Evolutionary conservation across 2,113 vertebrate genomes (phyloP).

Genomic region (Hypomesus transpacificus): DNA sequence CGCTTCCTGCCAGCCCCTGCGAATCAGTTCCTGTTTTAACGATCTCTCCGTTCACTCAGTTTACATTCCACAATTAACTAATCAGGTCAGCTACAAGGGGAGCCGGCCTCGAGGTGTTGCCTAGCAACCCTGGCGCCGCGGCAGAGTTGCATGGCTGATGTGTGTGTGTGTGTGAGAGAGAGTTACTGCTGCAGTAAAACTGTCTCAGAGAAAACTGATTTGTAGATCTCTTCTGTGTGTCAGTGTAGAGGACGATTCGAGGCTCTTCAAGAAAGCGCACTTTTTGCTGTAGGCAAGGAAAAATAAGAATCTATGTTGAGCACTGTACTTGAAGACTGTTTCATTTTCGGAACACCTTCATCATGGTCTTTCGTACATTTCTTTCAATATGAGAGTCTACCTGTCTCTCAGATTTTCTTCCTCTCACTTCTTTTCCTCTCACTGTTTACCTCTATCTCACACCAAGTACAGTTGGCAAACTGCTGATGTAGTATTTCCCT

Average conservation of each 20-base stretch:
- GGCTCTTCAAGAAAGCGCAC: conserved; percentile 43
- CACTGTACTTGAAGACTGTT: conserved; percentile 4
- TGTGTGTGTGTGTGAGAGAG: conserved; percentile 56
- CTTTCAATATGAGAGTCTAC: too few species aligned
- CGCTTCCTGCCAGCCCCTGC: too few species aligned
- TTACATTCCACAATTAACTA: conserved; percentile 74
- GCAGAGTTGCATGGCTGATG: conserved; percentile 53
- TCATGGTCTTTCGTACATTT: too few species aligned
- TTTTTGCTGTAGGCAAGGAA: conserved; percentile 27
- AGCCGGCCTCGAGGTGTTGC: conserved; percentile 71
- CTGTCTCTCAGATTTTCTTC: too few species aligned
- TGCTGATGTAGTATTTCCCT: background rate
- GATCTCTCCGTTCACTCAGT: conserved; percentile 53
- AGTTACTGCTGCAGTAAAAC: conserved; percentile 70
- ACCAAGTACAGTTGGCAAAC: too few species aligned
- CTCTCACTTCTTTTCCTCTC: too few species aligned
- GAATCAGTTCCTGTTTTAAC: conserved; percentile 30
- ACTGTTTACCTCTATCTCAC: too few species aligned
- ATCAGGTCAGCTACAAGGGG: conserved; percentile 70
- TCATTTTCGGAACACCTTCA: too few species aligned
- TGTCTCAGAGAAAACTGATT: conserved; percentile 65
- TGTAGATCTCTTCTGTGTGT: conserved; percentile 58
- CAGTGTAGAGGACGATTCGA: conserved; percentile 40
- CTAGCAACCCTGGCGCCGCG: conserved; percentile 68
- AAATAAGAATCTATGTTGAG: conserved; percentile 48